These are phyloP conservation scores for Phyllotreta striolata DNA, from an alignment of 2,888 invertebrate genomes.

Conservation along the genomic window DNA sequence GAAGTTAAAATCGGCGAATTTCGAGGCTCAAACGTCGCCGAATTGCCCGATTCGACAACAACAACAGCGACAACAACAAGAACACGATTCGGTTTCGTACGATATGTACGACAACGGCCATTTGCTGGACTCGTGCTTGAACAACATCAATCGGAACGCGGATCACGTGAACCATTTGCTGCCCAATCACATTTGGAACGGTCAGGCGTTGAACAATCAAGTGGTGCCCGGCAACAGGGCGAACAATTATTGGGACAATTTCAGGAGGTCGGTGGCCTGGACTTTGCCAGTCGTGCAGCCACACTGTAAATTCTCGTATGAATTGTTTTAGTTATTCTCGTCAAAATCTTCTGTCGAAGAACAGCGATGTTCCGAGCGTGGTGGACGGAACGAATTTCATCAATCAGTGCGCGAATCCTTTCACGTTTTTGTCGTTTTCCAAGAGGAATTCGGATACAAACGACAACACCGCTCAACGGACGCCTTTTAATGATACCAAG, in stretches of 20 bases:
- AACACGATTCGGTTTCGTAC: slow-evolving; percentile 52
- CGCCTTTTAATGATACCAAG: slow-evolving; percentile 17
- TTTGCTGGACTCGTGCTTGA: slow-evolving; percentile 54
- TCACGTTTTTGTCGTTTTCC: slow-evolving; percentile 44
- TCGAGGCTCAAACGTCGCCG: slow-evolving; percentile 29
- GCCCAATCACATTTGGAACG: slow-evolving; percentile 58
- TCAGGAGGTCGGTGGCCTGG: slow-evolving; percentile 75
- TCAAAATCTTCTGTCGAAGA: slow-evolving; percentile 86
- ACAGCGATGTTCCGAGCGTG: slow-evolving; percentile 69
- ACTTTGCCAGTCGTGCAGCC: background rate
- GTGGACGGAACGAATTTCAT: slow-evolving; percentile 66
- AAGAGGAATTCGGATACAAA: slow-evolving; percentile 54
- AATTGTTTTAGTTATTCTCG: slow-evolving; percentile 77
- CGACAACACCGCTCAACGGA: slow-evolving; percentile 52
- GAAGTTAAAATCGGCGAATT: slow-evolving; percentile 38
- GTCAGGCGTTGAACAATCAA: slow-evolving; percentile 81
- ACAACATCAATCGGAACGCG: slow-evolving; percentile 54
- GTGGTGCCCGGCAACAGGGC: slow-evolving; percentile 90
- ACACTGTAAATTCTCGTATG: background rate
- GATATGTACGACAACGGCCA: slow-evolving; percentile 54
- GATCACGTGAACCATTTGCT: slow-evolving; percentile 52
- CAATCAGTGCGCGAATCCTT: slow-evolving; percentile 55
- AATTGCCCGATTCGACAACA: slow-evolving; percentile 29
- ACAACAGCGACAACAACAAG: slow-evolving; percentile 29
- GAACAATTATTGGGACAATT: slow-evolving; percentile 95